A percentile compares a stretch with the other conserved stretches of the same genome.
Evolutionary conservation across 2,888 invertebrate genomes (phyloP).

Genomic region (Macrophya annulata): DNA sequence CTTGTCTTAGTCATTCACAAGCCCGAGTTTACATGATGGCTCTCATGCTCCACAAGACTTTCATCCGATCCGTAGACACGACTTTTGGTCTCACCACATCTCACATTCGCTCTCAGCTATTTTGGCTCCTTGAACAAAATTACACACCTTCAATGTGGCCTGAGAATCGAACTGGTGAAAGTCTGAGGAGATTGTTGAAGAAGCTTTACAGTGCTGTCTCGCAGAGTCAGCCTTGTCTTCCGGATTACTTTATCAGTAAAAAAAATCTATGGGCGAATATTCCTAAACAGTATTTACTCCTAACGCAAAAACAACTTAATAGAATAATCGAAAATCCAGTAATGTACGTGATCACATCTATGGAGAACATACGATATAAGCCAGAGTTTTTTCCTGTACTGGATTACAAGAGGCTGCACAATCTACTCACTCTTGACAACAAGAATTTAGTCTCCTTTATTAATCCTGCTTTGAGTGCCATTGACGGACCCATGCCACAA

Average conservation of each 20-base stretch:
- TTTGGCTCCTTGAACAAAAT: conserved; percentile 88
- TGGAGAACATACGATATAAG: conserved; percentile 86
- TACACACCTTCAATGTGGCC: conserved; percentile 87
- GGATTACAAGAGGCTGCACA: conserved; percentile 83
- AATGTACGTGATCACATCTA: conserved; percentile 85
- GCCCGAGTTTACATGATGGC: conserved; percentile 87
- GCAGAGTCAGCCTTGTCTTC: conserved; percentile 81
- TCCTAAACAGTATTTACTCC: conserved; percentile 83
- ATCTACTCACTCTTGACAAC: conserved; percentile 83
- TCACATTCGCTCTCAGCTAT: conserved; percentile 88
- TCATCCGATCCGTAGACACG: conserved; percentile 85
- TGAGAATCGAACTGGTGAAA: conserved; percentile 87
- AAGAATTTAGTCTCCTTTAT: conserved; percentile 68
- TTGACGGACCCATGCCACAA: conserved; percentile 5
- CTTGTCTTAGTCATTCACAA: conserved; percentile 87
- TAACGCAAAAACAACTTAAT: conserved; percentile 85
- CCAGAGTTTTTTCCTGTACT: conserved; percentile 85
- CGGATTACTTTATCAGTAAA: conserved; percentile 88
- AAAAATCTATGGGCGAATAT: conserved; percentile 89
- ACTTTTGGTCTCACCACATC: conserved; percentile 86
- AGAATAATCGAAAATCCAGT: conserved; percentile 88
- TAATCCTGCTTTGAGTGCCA: conserved; percentile 66
- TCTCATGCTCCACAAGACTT: conserved; percentile 87
- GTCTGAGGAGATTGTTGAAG: conserved; percentile 84
- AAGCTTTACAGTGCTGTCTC: conserved; percentile 85